Evolutionary conservation across 2,797 vertebrate species (phyloP), one percentile per base, ranked within the genome.

Genomic region (Odontamblyopus lacepedii): DNA sequence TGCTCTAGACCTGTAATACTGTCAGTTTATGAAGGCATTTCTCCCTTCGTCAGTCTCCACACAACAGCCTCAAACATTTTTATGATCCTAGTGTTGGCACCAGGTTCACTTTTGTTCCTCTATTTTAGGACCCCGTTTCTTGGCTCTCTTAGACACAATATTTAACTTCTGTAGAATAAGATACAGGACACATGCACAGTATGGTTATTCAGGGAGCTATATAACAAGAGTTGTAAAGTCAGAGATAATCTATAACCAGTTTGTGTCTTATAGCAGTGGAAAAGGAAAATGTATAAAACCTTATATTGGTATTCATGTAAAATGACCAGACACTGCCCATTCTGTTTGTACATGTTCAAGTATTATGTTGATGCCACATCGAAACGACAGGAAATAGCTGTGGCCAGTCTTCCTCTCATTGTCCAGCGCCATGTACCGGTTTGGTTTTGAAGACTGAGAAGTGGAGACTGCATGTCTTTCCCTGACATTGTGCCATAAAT

Each of bases 71-170:
- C 75, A 67, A 90, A 82, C 83, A 81, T 81, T 85, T 69, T 89
- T 83, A 86, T 91, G 85, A 89, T 91, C 80, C 77, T 75, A 61
- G 69, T 83, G 79, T 82, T 89, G 79, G 85, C 75, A 77, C 71
- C 73, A 79, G 71, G 63, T 85, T 7, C 64, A 26, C 70, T 80
- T 48, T 48, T 76, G 74, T 81, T 85, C 1, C 6, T 85, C 79
- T 90, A 85, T 87, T 90, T 86, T 80, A 35, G 70, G 78, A 73
- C 41, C 76, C 51, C 50, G 78, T 78, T 44, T 75, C 51, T 32
- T 44, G 73, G 30, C 60, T 50, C 78, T 38, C 4, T 29, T 44
- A 1, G 13, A 48, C 13, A 15, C 44, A 48, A 12, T 38, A 61
- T 67, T 26, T 44, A 23, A 26, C 38, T 27, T 60, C 1, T 30